Evolutionary conservation across 2,888 invertebrate genomes (phyloP), one percentile per base, ranked within the genome.

Genomic region (Drosophila lacicola): DNA sequence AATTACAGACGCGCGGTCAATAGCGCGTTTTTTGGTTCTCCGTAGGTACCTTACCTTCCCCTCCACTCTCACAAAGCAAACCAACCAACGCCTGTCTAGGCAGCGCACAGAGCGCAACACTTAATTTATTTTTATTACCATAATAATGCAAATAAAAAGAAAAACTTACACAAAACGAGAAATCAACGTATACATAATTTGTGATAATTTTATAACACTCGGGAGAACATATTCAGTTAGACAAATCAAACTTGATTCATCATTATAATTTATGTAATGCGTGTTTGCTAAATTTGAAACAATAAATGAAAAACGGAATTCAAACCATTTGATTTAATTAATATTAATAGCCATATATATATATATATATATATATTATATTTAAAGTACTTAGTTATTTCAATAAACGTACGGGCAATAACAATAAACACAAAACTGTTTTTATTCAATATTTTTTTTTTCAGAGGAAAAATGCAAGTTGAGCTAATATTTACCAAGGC

Each of bases 141-240:
- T 73, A 49, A 50, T 44, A 55, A 64, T 46, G 55, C 70, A 69
- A 84, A 83, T 81, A 85, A 74, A 74, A 73, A 70, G 39, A 67
- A 68, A 58, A 67, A 63, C 17, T 78, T 70, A 62, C 80, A 78
- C 63, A 76, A 71, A 78, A 70, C 46, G 14, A 62, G 71, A 71
- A 69, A 61, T 64, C 60, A 67, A 61, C 55, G 64, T 82, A 84
- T 78, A 79, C 70, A 88, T 84, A 82, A 70, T 84, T 85, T 88
- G 82, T 88, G 83, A 82, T 88, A 75, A 85, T 79, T 83, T 83
- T 79, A 77, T 73, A 79, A 79, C 82, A 78, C 67, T 47, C 58
- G 49, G 47, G 58, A 44, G 49, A 69, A 64, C 70, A 53, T 71
- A 66, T 70, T 69, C 60, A 53, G 45, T 54, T 54, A 53, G 25